Percentiles rank a stretch among this genome's conserved stretches.
These are phyloP conservation scores for Palythoa caribaeorum DNA, from an alignment of 92 coral and sea anemone species.

Conservation along the genomic window DNA sequence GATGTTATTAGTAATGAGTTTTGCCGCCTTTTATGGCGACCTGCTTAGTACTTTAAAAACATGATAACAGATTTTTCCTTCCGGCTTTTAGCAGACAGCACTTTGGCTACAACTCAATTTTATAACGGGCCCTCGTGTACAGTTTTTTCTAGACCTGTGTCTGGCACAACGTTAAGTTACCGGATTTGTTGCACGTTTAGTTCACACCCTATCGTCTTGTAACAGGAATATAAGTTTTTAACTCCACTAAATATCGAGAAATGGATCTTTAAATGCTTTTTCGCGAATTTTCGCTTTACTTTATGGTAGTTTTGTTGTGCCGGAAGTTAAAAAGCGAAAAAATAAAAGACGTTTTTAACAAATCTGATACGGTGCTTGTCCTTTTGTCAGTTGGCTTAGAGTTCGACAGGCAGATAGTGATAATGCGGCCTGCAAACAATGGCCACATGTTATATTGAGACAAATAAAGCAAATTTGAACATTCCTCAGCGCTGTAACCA, in stretches of 20 bases:
- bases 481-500: conserved; percentile 25
- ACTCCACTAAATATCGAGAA: background rate
- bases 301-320: background rate
- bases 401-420: background rate
- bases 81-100: conserved; percentile 40
- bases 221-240: background rate
- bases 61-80: conserved; percentile 39
- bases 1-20: background rate
- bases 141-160: conserved; percentile 10
- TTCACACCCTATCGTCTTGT: background rate
- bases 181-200: background rate
- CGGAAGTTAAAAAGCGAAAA: conserved; percentile 6
- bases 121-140: conserved; percentile 37
- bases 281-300: background rate
- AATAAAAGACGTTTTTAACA: conserved; percentile 1
- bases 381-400: conserved; percentile 16
- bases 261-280: background rate
- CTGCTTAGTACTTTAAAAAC: conserved; percentile 13
- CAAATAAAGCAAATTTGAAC: conserved; percentile 7
- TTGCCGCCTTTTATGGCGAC: conserved; percentile 22
- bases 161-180: background rate
- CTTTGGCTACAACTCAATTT: conserved; percentile 45
- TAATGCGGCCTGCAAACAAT: background rate
- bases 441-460: conserved; percentile 26
- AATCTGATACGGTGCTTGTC: background rate